Base-by-base conservation (phyloP, 2,113 vertebrate species). In the Xyrauchen texanus region DNA sequence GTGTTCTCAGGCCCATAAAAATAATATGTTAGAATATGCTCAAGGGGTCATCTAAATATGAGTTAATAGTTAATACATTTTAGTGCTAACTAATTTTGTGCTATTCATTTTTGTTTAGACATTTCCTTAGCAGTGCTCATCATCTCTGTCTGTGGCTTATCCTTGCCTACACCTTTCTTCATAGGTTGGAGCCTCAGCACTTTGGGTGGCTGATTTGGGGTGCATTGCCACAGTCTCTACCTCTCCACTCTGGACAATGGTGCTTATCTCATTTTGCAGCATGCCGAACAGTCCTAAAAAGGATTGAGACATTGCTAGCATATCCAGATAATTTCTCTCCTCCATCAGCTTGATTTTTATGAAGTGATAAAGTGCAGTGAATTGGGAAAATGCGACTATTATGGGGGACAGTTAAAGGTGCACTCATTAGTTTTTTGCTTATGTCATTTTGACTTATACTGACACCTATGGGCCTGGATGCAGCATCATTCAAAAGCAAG, bases 261-360 rank as follows among this genome's bases (percentile, higher is more conserved):
- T 53, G 0, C 53, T 85, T 86, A 87, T 86, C 78, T 8, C 75
- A 11, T 65, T 72, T 80, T 44, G 75, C 46, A 15, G 88, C 76
- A 69, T 92, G 85, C 4, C 88, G 83, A 83, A 92, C 94, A 76
- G 90, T 90, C 66, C 94, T 95, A 77, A 88, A 75, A 86, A 94
- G 94, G 21, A 34, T 34, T 34, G 21, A 34, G 21, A 8, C 8
- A 55, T 15, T 64, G 4, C 52, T 6, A 16, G n/a, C 8, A 16
- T 42, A 63, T 16, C 8, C 15, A 62, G 16, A 34, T 1, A 34
- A 1, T 34, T 34, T 34, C 21, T 34, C 21, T 34, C 21, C 21
- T 34, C 21, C 21, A 3, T 34, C 21, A 34, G 3, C 21, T 34
- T 34, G 21, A 34, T 34, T 34, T 34, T 34, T 34, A 34, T 34